Conservation (phyloP, 2,797 vertebrate genomes). For the Leucoraja ocellata region DNA sequence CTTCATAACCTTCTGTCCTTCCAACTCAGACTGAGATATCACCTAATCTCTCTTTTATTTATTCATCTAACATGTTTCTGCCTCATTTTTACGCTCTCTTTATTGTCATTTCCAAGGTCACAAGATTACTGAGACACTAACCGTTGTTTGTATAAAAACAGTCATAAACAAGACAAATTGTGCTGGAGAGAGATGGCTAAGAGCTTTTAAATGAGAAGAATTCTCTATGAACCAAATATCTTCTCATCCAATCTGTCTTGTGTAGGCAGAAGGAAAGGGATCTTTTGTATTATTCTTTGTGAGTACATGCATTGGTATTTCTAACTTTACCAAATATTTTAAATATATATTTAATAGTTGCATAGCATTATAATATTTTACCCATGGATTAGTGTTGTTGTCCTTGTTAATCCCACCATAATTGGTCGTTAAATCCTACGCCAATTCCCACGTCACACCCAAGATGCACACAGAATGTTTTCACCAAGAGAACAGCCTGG, state of each 20-base stretch:
- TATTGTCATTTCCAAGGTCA: no score
- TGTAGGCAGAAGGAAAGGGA: background rate
- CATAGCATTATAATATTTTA: background rate
- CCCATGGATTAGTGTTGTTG: slow-evolving; percentile 12
- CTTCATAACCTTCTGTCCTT: no score
- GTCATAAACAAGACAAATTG: background rate
- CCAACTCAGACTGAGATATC: no score
- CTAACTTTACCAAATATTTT: background rate
- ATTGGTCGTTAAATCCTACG: slow-evolving; percentile 13
- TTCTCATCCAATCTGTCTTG: background rate
- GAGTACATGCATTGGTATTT: background rate
- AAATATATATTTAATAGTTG: background rate
- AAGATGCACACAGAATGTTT: background rate
- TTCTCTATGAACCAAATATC: background rate
- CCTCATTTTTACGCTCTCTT: no score
- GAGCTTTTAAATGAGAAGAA: background rate
- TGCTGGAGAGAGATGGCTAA: background rate
- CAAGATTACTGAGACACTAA: background rate
- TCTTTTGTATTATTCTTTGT: background rate
- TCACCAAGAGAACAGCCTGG: background rate
- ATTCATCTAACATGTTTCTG: no score
- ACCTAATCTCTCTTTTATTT: no score
- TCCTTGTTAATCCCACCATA: slow-evolving; percentile 1
- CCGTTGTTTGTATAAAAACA: background rate
- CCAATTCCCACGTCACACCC: background rate